Base-by-base conservation (phyloP, 2,888 invertebrate species). In the Metellina segmentata region DNA sequence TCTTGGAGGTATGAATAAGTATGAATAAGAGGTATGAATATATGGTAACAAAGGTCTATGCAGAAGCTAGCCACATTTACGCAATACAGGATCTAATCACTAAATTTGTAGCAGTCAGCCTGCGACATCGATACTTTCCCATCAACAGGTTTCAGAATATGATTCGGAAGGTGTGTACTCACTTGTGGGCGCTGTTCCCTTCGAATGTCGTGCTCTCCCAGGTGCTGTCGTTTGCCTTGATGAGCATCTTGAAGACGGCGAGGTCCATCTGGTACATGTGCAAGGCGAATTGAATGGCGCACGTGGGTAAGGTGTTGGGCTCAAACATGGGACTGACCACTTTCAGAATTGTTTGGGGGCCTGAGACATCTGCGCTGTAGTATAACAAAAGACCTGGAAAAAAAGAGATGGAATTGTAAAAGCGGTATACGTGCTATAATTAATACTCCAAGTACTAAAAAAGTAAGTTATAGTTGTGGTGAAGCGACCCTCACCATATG, bases 251-350 rank as follows among this genome's bases (percentile, higher is more conserved):
- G 93, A 96, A 94, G 70, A 93, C 94, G n/a, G 95, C 95, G 4
- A 94, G 94, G 75, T 94, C 94, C 95, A 96, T 96, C 93, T 95
- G 94, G 91, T 95, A 94, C 94, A 96, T 95, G 93, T 95, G 95
- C n/a, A 95, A 93, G 75, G 94, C 94, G 85, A 95, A 94, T 92
- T 95, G 95, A 70, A 96, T 94, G 52, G 94, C 94, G 93, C 96
- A 96, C 5, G 94, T 93, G 13, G 81, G 53, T 52, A 87, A n/a
- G 0, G 87, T 93, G 74, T 83, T 20, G 9, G 89, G 81, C 51
- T 78, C 70, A 53, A 93, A 89, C 69, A 87, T 70, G 0, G 91
- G 91, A 48, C 89, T 93, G 6, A 61, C 77, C 5, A 92, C 77
- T 71, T 92, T 89, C 20, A 92, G 20, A 0, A 81, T 9, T 1